A percentile compares a stretch with the other conserved stretches of the same genome.
Evolutionary conservation across 2,888 invertebrate species (phyloP).

Genomic region (Petrolisthes manimaculis): DNA sequence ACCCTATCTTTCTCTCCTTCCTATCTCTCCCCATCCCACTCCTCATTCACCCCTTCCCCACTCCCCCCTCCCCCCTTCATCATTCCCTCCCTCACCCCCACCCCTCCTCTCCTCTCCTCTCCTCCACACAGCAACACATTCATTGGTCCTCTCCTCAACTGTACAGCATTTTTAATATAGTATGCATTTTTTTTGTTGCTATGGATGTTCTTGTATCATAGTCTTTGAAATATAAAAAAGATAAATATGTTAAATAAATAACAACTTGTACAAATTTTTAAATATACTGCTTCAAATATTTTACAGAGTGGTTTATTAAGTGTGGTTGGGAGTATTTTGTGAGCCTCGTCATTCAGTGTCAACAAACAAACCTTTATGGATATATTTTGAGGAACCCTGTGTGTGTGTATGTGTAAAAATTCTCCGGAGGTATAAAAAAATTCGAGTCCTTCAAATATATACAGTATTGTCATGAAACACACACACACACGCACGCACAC

Average conservation of each 20-base stretch:
- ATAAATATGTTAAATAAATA: constrained; percentile 6
- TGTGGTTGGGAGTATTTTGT: constrained; percentile 21
- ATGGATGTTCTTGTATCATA: constrained; percentile 22
- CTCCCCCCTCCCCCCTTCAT: neutral
- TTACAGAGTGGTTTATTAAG: constrained; percentile 19
- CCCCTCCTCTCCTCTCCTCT: no score
- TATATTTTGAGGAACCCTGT: neutral
- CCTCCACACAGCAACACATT: neutral
- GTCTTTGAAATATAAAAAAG: constrained; percentile 19
- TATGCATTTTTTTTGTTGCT: constrained; percentile 20
- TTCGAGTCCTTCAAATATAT: no score
- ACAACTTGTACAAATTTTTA: constrained; percentile 37
- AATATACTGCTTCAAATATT: constrained; percentile 24
- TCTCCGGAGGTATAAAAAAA: no score
- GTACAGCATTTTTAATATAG: neutral
- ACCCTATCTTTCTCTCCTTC: no score
- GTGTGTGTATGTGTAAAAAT: neutral
- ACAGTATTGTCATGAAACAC: no score
- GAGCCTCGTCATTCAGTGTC: neutral
- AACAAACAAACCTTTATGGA: neutral
- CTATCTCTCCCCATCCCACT: neutral
- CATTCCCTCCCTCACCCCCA: no score
- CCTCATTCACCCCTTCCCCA: neutral
- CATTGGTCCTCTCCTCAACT: no score
- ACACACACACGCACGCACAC: no score